Evolutionary conservation across 2,113 vertebrate species (phyloP).

Genomic region (Oncorhynchus keta): DNA sequence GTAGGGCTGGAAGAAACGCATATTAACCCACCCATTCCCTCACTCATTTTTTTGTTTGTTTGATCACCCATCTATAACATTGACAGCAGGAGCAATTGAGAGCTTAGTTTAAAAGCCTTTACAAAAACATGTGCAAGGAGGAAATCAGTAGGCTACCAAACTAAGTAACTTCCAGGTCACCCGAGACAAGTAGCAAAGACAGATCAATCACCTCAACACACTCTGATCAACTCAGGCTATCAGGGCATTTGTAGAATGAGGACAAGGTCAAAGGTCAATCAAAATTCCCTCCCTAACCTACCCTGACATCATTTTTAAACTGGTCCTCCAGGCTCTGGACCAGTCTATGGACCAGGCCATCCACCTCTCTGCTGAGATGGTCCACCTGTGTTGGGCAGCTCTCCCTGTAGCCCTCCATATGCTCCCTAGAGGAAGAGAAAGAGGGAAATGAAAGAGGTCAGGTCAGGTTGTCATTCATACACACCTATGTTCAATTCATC

Average conservation of each 20-base stretch:
- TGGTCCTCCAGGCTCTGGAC: constrained; percentile 52
- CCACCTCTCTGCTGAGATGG: constrained; percentile 42
- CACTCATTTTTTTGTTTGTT: background rate
- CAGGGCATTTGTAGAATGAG: background rate
- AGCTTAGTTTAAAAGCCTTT: background rate
- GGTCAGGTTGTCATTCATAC: too few relatives aligned
- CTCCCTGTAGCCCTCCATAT: constrained; percentile 57
- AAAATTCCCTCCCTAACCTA: constrained; percentile 22
- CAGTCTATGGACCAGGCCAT: constrained; percentile 43
- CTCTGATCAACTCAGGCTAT: background rate
- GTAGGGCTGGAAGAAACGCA: constrained; percentile 52
- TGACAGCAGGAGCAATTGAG: background rate
- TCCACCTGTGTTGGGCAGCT: constrained; percentile 44
- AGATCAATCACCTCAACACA: background rate
- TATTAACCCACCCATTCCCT: background rate
- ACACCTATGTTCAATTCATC: too few relatives aligned
- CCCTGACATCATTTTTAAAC: constrained; percentile 63
- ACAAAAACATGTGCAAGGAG: background rate
- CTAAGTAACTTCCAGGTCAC: background rate
- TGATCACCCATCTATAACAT: background rate
- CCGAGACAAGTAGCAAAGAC: background rate
- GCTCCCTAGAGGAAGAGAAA: constrained; percentile 48
- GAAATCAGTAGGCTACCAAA: background rate
- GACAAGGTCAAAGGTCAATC: background rate
- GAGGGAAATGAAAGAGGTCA: background rate